Evolutionary conservation across 2,888 invertebrate genomes (phyloP), one percentile per base, ranked within the genome.

Genomic region (Mimachlamys varia): DNA sequence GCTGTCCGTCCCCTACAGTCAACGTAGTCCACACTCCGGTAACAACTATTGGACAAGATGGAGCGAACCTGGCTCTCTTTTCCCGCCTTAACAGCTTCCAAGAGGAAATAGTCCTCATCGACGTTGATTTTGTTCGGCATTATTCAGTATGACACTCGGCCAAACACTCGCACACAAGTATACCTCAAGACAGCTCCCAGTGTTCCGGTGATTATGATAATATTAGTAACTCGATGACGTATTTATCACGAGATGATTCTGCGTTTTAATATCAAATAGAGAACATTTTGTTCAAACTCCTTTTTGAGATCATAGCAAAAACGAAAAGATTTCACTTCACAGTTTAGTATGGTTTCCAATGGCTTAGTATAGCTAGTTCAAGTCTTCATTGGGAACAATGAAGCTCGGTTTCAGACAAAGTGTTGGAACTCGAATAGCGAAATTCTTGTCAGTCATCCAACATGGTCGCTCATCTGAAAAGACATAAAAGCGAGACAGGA

Each of bases 41-140:
- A 89, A 49, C 93, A 93, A 44, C 93, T 93, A 49, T 92, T 93
- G 37, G 92, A 90, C 12, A 95, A 89, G 53, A 95, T 89, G 3
- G 92, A 89, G 12, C 92, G 90, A 0, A 96, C 94, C 89, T 94
- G 93, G 33, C 94, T 91, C 88, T 94, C 95, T 88, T 94, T 94
- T 15, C 95, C 95, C 2, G 94, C 90, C 90, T 95, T 95, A 13
- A 95, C 94, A 0, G 95, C 95, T 89, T 95, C 94, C 44, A 95
- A 90, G 7, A 95, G 90, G 19, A 93, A 93, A 37, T 91, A 92
- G 89, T 95, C 94, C 13, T 93, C 93, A 58, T 93, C 91, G 10
- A 93, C 90, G 53, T 92, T 91, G n/a, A 92, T 92, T 89, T 88
- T 92, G 91, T 91, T 94, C 91, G 87, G 93, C 93, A 92, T 90